Percentiles rank a stretch among this genome's conserved stretches.
These are phyloP conservation scores for Sturmia bella DNA, from an alignment of 2,888 invertebrate species.

Conservation along the genomic window DNA sequence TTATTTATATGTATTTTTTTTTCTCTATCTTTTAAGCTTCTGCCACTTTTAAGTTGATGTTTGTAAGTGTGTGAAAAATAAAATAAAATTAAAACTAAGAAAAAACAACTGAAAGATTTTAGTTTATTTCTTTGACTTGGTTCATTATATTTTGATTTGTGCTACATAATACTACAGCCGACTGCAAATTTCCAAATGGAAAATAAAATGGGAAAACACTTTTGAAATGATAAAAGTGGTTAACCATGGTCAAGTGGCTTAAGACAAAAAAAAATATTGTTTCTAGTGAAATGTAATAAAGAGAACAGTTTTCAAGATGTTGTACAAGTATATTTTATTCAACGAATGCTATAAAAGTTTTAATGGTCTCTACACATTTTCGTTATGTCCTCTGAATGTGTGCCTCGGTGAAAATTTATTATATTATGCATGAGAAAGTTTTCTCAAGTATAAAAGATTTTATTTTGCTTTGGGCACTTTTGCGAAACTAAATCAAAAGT, in stretches of 20 bases:
- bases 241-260: slow-evolving; percentile 61
- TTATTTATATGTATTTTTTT: slow-evolving; percentile 38
- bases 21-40: neutral
- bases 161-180: slow-evolving; percentile 43
- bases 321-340: neutral
- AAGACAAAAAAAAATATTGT: slow-evolving; percentile 15
- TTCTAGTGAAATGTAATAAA: slow-evolving; percentile 35
- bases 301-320: slow-evolving; percentile 38
- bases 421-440: slow-evolving; percentile 33
- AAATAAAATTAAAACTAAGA: neutral
- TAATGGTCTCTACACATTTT: slow-evolving; percentile 12
- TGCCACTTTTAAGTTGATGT: neutral
- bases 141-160: slow-evolving; percentile 66
- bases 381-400: neutral
- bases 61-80: neutral
- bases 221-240: slow-evolving; percentile 55
- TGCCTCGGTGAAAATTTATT: slow-evolving; percentile 5
- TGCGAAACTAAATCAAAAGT: slow-evolving; percentile 48
- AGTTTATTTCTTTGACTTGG: slow-evolving; percentile 20
- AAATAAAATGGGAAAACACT: neutral
- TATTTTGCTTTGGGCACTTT: slow-evolving; percentile 30
- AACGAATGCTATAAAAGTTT: slow-evolving; percentile 40
- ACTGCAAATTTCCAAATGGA: slow-evolving; percentile 1
- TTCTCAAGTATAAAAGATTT: slow-evolving; percentile 31
- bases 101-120: slow-evolving; percentile 29